These are phyloP conservation scores for Perizoma affinitatum DNA, from an alignment of 2,888 invertebrate species.

Conservation along the genomic window DNA sequence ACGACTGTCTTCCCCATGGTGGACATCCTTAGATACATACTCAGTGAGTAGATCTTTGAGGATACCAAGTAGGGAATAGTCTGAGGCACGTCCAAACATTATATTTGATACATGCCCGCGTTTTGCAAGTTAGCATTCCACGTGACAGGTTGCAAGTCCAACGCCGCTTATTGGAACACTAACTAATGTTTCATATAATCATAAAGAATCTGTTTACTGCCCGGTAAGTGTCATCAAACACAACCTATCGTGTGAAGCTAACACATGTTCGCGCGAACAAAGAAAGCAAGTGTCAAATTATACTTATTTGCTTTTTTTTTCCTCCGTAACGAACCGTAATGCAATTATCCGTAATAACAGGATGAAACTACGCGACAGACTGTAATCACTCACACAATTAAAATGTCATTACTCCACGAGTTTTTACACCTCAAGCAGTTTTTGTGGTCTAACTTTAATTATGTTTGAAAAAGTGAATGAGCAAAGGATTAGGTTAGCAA, in stretches of 20 bases:
- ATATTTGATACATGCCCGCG: too few species aligned
- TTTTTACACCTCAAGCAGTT: slow-evolving; percentile 74
- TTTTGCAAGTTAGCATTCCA: too few species aligned
- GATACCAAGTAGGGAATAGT: too few species aligned
- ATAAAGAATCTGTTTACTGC: slow-evolving; percentile 1
- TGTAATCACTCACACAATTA: slow-evolving; percentile 79
- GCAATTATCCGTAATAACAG: slow-evolving; percentile 83
- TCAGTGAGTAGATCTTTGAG: too few species aligned
- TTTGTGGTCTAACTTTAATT: slow-evolving; percentile 48
- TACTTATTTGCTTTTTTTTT: slow-evolving; percentile 77
- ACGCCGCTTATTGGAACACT: too few species aligned
- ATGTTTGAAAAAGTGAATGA: slow-evolving; percentile 49
- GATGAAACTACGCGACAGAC: slow-evolving; percentile 77
- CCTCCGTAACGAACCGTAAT: slow-evolving; percentile 81
- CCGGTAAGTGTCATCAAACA: slow-evolving; percentile 12
- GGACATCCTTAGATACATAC: too few species aligned
- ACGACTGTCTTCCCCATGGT: too few species aligned
- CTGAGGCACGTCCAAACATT: too few species aligned
- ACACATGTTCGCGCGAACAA: slow-evolving; percentile 75
- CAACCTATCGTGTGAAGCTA: slow-evolving; percentile 62
- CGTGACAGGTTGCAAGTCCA: too few species aligned
- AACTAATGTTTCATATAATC: not conserved
- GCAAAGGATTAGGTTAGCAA: slow-evolving; percentile 18
- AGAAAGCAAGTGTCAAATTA: slow-evolving; percentile 79
- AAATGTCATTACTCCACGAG: slow-evolving; percentile 79